Evolutionary conservation across 2,113 vertebrate species (phyloP).

Genomic region (Macquaria australasica): DNA sequence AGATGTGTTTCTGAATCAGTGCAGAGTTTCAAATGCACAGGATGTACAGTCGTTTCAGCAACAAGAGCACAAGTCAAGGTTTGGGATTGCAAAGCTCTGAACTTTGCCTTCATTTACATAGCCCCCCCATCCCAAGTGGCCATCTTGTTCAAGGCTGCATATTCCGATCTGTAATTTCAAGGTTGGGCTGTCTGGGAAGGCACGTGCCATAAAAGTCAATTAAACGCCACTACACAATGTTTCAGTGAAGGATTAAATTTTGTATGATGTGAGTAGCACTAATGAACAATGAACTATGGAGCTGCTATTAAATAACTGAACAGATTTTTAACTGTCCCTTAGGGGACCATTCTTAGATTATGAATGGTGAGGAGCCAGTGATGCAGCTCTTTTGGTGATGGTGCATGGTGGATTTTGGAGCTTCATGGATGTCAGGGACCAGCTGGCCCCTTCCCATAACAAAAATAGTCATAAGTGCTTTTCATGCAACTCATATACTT

Average conservation of each 20-base stretch:
- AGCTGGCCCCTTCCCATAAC: background rate
- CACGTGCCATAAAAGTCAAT: slow-evolving; percentile 60
- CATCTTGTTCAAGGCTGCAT: slow-evolving; percentile 52
- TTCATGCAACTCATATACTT: background rate
- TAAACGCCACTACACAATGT: slow-evolving; percentile 37
- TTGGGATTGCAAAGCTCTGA: slow-evolving; percentile 14
- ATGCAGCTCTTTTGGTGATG: background rate
- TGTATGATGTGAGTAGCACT: slow-evolving; percentile 38
- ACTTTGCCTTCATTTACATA: slow-evolving; percentile 51
- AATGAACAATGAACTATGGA: slow-evolving; percentile 42
- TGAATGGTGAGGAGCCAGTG: background rate
- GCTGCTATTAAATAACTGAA: slow-evolving; percentile 9
- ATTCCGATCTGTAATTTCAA: slow-evolving; percentile 57
- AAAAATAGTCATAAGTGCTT: background rate
- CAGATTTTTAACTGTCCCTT: background rate
- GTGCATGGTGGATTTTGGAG: background rate
- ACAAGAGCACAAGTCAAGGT: slow-evolving; percentile 27
- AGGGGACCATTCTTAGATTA: background rate
- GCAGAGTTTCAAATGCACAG: slow-evolving; percentile 23
- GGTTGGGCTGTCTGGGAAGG: slow-evolving; percentile 55
- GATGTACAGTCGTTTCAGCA: slow-evolving; percentile 10
- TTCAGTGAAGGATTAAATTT: slow-evolving; percentile 55
- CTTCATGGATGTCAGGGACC: background rate
- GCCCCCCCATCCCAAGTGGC: slow-evolving; percentile 22
- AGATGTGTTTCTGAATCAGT: background rate